These are phyloP conservation scores for Excalfactoria chinensis DNA, from an alignment of 2,113 vertebrate species.

Conservation along the genomic window DNA sequence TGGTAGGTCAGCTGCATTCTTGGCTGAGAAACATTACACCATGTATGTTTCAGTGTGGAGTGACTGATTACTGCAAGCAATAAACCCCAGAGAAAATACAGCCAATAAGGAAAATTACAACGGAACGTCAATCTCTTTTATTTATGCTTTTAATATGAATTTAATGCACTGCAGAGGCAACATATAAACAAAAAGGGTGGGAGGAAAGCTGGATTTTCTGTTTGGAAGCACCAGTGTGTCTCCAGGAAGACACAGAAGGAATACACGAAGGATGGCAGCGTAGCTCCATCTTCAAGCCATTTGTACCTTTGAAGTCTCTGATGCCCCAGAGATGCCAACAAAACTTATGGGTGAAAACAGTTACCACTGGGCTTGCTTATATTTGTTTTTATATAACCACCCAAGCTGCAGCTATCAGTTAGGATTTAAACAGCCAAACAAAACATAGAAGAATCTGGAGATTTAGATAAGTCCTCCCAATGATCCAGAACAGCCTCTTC, in stretches of 20 bases:
- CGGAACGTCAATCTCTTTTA: neutral
- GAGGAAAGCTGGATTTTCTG: neutral
- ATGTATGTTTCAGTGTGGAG: neutral
- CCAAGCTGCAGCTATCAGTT: neutral
- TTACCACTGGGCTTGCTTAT: neutral
- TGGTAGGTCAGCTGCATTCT: neutral
- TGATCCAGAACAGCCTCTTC: neutral
- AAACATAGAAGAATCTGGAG: neutral
- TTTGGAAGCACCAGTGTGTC: neutral
- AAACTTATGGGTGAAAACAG: neutral
- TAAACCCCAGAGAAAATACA: neutral
- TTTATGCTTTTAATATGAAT: conserved; percentile 23
- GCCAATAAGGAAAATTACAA: neutral
- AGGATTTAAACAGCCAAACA: neutral
- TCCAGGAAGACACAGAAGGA: neutral
- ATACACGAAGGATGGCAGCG: neutral
- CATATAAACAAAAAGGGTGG: neutral
- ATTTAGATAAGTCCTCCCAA: neutral
- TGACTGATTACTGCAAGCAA: neutral
- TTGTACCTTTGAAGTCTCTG: neutral
- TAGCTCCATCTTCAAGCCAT: neutral
- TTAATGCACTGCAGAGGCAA: neutral
- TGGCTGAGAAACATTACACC: neutral
- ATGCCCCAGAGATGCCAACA: neutral
- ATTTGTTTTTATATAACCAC: neutral